These are phyloP conservation scores for Stegana nigrithorax DNA, from an alignment of 2,888 invertebrate genomes.

Conservation along the genomic window DNA sequence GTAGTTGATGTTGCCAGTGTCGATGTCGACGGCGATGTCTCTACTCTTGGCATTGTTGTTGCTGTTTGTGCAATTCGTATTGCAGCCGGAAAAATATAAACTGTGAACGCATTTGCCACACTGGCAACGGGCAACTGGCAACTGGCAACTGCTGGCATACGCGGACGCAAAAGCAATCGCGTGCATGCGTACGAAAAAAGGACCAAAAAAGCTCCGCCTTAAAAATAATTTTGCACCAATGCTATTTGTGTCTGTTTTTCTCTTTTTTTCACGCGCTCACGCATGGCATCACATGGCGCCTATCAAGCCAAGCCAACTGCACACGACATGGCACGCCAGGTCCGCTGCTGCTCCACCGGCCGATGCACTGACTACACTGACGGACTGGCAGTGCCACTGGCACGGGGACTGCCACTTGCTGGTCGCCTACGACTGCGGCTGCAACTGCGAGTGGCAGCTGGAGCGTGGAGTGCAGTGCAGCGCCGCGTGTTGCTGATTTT, in stretches of 20 bases:
- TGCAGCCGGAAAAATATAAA: constrained; percentile 30
- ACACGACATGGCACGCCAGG: constrained; percentile 19
- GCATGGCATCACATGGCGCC: constrained; percentile 36
- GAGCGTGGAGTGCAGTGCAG: no score
- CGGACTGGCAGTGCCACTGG: no score
- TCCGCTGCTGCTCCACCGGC: not conserved
- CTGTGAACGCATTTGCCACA: constrained; percentile 11
- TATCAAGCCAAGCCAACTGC: no score
- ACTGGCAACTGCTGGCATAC: not conserved
- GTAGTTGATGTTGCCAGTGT: not conserved
- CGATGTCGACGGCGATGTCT: constrained; percentile 27
- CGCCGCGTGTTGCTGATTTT: no score
- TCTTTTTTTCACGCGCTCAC: constrained; percentile 57
- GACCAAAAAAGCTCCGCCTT: constrained; percentile 67
- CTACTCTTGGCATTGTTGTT: constrained; percentile 37
- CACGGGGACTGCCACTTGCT: no score
- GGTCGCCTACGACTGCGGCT: no score
- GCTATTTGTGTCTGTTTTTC: constrained; percentile 63
- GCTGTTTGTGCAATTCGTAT: constrained; percentile 34
- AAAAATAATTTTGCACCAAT: constrained; percentile 65
- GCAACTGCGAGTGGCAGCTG: no score
- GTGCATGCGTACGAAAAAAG: constrained; percentile 51
- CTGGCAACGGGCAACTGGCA: no score
- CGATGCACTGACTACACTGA: no score
- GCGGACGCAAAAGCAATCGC: constrained; percentile 17